Base-by-base conservation (phyloP, 2,113 vertebrate genomes). In the Oxyruncus cristatus region DNA sequence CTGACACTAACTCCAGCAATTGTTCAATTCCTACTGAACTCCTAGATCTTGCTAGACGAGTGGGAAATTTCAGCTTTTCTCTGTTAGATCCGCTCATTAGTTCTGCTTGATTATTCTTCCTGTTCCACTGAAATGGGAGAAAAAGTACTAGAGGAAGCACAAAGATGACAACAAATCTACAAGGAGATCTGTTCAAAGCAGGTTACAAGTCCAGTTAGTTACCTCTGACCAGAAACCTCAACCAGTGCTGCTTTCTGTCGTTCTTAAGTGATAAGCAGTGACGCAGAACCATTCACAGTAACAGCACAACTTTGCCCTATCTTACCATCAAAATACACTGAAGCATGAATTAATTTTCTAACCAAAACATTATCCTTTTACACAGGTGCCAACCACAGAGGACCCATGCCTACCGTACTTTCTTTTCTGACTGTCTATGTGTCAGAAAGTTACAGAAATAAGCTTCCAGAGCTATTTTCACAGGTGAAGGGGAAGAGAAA, bases 31-130 rank as follows among this genome's bases (percentile, higher is more conserved):
- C 30, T 79, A 56, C 9, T 28, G 19, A 85, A 30, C 10, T 63
- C 33, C 68, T 1, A 71, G 23, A 67, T 17, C 35, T 55, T 35
- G 53, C 9, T 28, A 78, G 3, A 85, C 1, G 17, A 70, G 12
- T 2, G 2, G 3, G 32, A 83, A 76, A 73, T 28, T 3, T 19
- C 13, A 67, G 56, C 9, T 37, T 55, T 53, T 41, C 44, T 33
- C n/a, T 0, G 0, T 37, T 22, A 71, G 6, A 33, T 28, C 12
- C 65, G 10, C 30, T 55, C 9, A 16, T 46, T 33, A 4, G 0
- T 42, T 61, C 37, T 73, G 22, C 37, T 8, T 39, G 56, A 37
- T 37, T 53, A 23, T 24, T 65, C 28, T 41, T 53, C 20, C 59
- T 1, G 0, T 44, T 66, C 52, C 53, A 76, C 5, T 16, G 22